Base-by-base conservation (phyloP, 2,113 vertebrate genomes). In the Spermophilus dauricus region DNA sequence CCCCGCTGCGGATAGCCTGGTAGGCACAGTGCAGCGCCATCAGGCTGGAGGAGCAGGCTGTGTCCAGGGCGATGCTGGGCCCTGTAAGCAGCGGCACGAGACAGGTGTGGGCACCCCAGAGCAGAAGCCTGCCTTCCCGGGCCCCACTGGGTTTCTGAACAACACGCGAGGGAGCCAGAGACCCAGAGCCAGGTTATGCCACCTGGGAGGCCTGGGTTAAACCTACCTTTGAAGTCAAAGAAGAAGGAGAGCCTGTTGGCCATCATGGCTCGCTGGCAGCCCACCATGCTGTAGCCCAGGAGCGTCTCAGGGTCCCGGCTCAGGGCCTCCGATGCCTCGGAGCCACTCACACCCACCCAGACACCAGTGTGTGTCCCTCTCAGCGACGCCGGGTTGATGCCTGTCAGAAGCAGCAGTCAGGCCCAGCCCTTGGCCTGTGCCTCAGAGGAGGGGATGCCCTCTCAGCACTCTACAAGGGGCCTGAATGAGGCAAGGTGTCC, bases 201-300 rank as follows among this genome's bases (percentile, higher is more conserved):
- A 3, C 32, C 34, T 32, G 2, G 2, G 16, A n/a, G 11, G 67
- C n/a, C 10, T 6, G 10, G 69, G 10, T 24, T 3, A 32, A 39
- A 86, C 97, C 26, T 98, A 99, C 99, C 99, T 91, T 92, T 99
- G 10, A 99, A 99, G 98, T 99, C 99, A 75, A 99, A 99, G 94
- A 99, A 99, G 98, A 99, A 99, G 53, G 99, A 99, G 53, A 99
- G 98, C 34, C 99, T 99, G 98, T 99, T 99, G 95, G 99, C 99
- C 97, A 99, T 97, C 99, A 99, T 99, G 93, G 99, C 99, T 0
- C 99, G 99, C 97, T 99, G 99, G 97, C 99, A 99, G 96, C 99
- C 99, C 1, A 99, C 99, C 99, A 99, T 99, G 98, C 99, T 99
- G 98, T 99, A 99, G n/a, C 99, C 99, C 96, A 99, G n/a, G 34